A percentile compares a stretch with the other conserved stretches of the same genome.
These are phyloP conservation scores for Xestia sexstrigata DNA, from an alignment of 2,888 invertebrate species.

Conservation along the genomic window DNA sequence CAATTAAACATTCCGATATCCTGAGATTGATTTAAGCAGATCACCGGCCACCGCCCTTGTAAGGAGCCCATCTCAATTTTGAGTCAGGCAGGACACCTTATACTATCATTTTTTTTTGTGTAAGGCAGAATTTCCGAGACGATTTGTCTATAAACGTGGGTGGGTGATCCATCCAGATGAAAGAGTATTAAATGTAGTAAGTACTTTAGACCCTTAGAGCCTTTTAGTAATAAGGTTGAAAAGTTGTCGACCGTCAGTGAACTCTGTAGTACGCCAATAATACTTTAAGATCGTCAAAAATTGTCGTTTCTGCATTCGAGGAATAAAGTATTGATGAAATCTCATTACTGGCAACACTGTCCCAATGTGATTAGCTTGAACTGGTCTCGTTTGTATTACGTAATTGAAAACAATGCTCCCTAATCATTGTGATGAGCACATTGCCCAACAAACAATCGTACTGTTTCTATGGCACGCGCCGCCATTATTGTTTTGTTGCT, in stretches of 20 bases:
- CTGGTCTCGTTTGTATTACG: conserved; percentile 30
- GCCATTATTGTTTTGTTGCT: conserved; percentile 53
- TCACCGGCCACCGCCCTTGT: neutral
- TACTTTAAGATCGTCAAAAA: neutral
- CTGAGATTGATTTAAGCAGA: neutral
- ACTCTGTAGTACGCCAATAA: neutral
- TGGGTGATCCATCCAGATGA: no score
- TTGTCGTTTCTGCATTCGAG: neutral
- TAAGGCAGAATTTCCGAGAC: no score
- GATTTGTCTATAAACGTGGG: no score
- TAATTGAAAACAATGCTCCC: conserved; percentile 56
- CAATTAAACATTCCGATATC: conserved; percentile 18
- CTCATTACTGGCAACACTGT: conserved; percentile 29
- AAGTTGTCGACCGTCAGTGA: no score
- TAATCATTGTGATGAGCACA: conserved; percentile 59
- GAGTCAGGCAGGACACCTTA: neutral
- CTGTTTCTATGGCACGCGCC: conserved; percentile 45
- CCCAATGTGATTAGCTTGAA: conserved; percentile 30
- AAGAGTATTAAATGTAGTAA: no score
- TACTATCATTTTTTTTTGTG: neutral
- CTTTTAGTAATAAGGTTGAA: no score
- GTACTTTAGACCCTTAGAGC: no score
- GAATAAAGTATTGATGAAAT: neutral
- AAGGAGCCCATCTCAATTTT: neutral
- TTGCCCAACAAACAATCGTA: conserved; percentile 57